Conservation (phyloP, 2,797 vertebrate species). For the Syngnathus acus region DNA sequence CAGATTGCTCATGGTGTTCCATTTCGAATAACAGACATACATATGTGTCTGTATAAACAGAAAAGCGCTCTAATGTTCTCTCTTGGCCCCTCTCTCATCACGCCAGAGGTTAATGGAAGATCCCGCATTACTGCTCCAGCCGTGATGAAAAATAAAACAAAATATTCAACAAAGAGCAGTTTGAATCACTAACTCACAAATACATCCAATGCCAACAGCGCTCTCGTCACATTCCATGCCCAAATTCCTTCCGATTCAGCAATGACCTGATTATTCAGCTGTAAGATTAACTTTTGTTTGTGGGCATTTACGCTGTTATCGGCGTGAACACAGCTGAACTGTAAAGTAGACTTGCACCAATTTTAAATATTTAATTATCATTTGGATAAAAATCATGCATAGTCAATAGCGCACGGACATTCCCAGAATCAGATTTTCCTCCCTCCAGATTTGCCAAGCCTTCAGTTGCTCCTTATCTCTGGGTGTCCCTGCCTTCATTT, state of each 20-base stretch:
- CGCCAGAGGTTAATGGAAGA: conserved; percentile 18
- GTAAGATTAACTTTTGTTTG: neutral
- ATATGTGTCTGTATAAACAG: conserved; percentile 42
- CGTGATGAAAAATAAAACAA: conserved; percentile 39
- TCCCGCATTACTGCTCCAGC: conserved; percentile 18
- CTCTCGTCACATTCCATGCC: neutral
- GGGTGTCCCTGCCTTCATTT: neutral
- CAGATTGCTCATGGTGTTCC: conserved; percentile 10
- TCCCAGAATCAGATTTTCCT: neutral
- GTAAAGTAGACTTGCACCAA: neutral
- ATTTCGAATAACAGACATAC: conserved; percentile 26
- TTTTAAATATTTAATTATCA: neutral
- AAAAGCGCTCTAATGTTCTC: conserved; percentile 25
- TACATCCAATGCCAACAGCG: conserved; percentile 19
- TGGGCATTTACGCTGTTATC: neutral
- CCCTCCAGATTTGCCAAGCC: neutral
- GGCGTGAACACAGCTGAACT: no score
- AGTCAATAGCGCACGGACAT: neutral
- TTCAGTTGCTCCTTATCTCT: neutral
- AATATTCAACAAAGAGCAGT: conserved; percentile 48
- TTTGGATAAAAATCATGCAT: neutral
- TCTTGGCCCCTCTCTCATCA: conserved; percentile 6
- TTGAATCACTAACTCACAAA: conserved; percentile 30
- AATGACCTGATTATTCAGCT: neutral
- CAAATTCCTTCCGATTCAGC: neutral